Conservation (phyloP, 2,797 vertebrate genomes). For the Crenichthys baileyi region DNA sequence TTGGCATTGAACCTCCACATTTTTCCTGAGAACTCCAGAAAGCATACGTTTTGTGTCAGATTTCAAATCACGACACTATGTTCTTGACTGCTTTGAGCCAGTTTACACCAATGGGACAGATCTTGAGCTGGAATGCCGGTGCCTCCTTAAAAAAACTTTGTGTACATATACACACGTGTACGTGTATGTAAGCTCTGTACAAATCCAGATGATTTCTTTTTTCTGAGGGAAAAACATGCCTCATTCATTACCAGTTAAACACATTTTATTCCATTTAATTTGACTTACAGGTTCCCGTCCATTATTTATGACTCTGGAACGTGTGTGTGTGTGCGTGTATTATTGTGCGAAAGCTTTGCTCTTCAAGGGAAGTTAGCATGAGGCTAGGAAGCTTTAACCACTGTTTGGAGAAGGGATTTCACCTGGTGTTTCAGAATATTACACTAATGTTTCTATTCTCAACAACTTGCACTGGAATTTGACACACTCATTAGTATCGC, state of each 20-base stretch:
- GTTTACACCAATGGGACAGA: constrained; percentile 42
- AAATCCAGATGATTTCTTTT: constrained; percentile 67
- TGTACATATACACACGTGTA: constrained; percentile 7
- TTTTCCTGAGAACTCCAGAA: constrained; percentile 69
- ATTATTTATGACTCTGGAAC: constrained; percentile 70
- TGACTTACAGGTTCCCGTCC: constrained; percentile 76
- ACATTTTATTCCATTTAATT: constrained; percentile 78
- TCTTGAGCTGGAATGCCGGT: constrained; percentile 44
- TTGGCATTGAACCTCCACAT: constrained; percentile 73
- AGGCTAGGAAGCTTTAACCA: constrained; percentile 52
- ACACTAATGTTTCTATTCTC: constrained; percentile 69
- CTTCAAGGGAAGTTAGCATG: constrained; percentile 17
- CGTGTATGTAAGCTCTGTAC: constrained; percentile 36
- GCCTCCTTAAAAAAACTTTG: constrained; percentile 34
- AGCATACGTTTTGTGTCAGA: constrained; percentile 78
- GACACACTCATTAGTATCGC: constrained; percentile 60
- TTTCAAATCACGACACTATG: constrained; percentile 68
- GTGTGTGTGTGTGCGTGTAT: constrained; percentile 5
- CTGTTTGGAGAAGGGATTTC: constrained; percentile 59
- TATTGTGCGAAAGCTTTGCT: constrained; percentile 44
- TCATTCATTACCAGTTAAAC: constrained; percentile 74
- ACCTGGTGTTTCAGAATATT: constrained; percentile 55
- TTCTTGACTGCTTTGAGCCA: constrained; percentile 48
- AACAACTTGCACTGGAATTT: constrained; percentile 70
- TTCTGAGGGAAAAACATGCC: constrained; percentile 74